Conservation (phyloP, 2,113 vertebrate species). For the Eupsittula cactorum region DNA sequence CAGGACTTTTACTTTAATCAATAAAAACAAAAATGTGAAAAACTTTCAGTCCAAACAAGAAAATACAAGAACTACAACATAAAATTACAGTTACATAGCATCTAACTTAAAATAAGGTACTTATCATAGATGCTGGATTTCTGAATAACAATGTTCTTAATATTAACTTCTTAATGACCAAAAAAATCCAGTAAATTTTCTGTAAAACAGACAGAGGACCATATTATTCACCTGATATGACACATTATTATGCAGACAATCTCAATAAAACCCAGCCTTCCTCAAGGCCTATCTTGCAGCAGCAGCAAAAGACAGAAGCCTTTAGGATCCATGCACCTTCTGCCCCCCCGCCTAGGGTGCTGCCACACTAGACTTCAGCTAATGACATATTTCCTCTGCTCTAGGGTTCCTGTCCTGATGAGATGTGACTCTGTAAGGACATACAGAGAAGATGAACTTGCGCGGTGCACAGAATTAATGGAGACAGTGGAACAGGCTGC, state of each 20-base stretch:
- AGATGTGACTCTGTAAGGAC: not conserved
- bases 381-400: not conserved
- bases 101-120: not conserved
- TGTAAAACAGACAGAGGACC: not conserved
- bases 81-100: not conserved
- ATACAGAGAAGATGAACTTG: not conserved
- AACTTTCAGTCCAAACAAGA: not conserved
- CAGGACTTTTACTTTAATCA: not conserved
- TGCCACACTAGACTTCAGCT: not conserved
- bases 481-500: not conserved
- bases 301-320: not conserved
- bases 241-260: too few relatives aligned
- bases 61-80: not conserved
- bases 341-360: not conserved
- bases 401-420: not conserved
- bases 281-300: accelerated
- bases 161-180: not conserved
- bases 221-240: not conserved
- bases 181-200: not conserved
- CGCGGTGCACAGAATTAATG: not conserved
- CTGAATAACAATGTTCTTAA: not conserved
- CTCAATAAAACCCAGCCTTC: not conserved
- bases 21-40: not conserved
- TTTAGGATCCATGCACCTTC: not conserved
- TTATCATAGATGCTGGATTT: not conserved